Base-by-base conservation (phyloP, 2,888 invertebrate species). In the Reticulitermes lucifugus region DNA sequence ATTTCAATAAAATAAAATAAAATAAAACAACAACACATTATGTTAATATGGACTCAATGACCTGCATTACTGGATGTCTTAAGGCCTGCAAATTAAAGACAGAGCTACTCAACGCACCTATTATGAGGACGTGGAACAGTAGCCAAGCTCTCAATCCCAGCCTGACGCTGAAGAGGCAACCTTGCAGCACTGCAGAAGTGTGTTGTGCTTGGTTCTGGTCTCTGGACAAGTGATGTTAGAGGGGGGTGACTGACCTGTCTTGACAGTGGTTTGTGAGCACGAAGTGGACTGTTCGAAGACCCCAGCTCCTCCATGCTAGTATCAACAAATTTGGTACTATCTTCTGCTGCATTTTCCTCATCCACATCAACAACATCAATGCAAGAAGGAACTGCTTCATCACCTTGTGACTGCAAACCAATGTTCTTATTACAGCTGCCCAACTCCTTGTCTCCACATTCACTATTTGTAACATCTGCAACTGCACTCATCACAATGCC, bases 211-310 rank as follows among this genome's bases (percentile, higher is more conserved):
- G 59, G 77, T 29, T 60, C 41, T 6, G 65, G 43, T 14, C 83
- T 71, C 46, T 83, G 83, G 5, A 46, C 71, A n/a, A 83, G 73
- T 21, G 73, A 25, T 6, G 83, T 51, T 2, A 81, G 73, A 9
- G 85, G 85, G 1, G 94, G 93, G 77, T 93, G 93, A 2, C 94
- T 95, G 85, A 93, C 92, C 88, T 95, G 94, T 55, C 96, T 92
- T 22, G 94, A 94, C 83, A 96, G 89, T 3, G 95, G 95, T 88
- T 94, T 94, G 90, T 96, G 96, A 18, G 87, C 83, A 21, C 88
- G 84, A n/a, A 85, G 41, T 18, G 81, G 81, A 71, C 59, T 55
- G 35, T 6, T 70, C 22, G 25, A 12, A 25, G 81, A 21, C 18
- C 22, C 25, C 29, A 25, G 65, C 22, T 70, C 81, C n/a, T 60